Conservation (phyloP, 92 coral and sea anemone species). For the Zoanthus sociatus region DNA sequence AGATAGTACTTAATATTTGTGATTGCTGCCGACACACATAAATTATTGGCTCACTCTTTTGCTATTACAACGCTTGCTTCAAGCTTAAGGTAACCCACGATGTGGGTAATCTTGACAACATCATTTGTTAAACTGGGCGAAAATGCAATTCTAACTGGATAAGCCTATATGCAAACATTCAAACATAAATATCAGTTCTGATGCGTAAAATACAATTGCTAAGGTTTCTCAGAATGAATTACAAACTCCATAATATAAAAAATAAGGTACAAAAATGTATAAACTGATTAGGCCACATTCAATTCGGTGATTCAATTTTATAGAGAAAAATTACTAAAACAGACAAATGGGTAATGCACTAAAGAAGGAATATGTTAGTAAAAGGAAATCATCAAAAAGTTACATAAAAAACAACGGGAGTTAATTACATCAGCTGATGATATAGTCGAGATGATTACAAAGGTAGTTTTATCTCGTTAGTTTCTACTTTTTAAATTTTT, state of each 20-base stretch:
- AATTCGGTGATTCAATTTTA: neutral
- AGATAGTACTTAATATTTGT: too few species aligned
- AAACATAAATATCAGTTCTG: neutral
- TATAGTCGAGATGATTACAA: too few species aligned
- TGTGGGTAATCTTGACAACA: neutral
- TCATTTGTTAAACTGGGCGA: neutral
- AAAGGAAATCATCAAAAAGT: too few species aligned
- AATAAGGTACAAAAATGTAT: neutral
- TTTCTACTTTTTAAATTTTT: too few species aligned
- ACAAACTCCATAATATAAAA: neutral
- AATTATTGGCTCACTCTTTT: too few species aligned
- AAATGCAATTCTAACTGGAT: neutral
- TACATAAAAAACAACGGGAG: too few species aligned
- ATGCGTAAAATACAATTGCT: neutral
- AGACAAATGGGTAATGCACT: neutral
- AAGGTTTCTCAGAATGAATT: neutral
- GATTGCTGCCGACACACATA: too few species aligned
- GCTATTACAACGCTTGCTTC: too few species aligned
- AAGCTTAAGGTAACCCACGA: neutral
- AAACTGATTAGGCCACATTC: neutral
- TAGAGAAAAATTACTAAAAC: neutral
- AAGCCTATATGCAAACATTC: neutral
- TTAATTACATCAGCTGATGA: too few species aligned
- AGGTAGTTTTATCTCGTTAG: too few species aligned
- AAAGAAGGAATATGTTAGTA: neutral